Evolutionary conservation across 2,113 vertebrate genomes (phyloP).

Genomic region (Hippocampus abdominalis): DNA sequence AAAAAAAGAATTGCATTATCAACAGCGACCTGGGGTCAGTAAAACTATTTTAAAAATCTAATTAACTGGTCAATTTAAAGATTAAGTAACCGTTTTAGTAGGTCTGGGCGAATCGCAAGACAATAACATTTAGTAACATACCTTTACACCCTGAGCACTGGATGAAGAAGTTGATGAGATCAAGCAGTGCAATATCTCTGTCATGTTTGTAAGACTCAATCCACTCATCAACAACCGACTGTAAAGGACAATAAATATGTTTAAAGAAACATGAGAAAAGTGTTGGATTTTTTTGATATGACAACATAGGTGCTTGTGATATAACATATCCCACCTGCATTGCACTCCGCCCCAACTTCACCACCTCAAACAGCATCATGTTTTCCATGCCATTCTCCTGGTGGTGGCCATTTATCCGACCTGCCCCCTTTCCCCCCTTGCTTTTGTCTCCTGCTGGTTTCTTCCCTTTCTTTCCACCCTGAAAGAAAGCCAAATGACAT

Average conservation of each 20-base stretch:
- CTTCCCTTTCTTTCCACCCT: slow-evolving; percentile 93
- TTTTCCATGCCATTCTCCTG: slow-evolving; percentile 99
- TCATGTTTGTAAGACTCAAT: slow-evolving; percentile 98
- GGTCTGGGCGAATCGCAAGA: no score
- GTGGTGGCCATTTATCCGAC: slow-evolving; percentile 97
- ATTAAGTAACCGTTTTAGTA: no score
- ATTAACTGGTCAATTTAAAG: no score
- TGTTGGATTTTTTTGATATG: not conserved
- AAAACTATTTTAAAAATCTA: no score
- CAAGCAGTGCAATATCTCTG: slow-evolving; percentile 92
- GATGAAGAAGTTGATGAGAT: slow-evolving; percentile 99
- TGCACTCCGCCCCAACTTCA: slow-evolving; percentile 97
- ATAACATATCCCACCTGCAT: slow-evolving; percentile 83
- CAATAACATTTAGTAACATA: slow-evolving; percentile 49
- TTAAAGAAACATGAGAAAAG: not conserved
- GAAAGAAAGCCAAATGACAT: slow-evolving; percentile 29
- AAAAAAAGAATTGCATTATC: not conserved
- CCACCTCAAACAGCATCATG: slow-evolving; percentile 98
- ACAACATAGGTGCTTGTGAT: not conserved
- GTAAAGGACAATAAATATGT: slow-evolving; percentile 30
- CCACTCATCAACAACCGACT: slow-evolving; percentile 99
- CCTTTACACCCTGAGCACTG: slow-evolving; percentile 99
- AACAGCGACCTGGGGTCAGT: not conserved
- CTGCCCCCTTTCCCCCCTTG: slow-evolving; percentile 83
- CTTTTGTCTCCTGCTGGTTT: slow-evolving; percentile 87